phyloP scores from a whole-genome alignment of 2,113 vertebrate genomes.

The Charina bottae region DNA sequence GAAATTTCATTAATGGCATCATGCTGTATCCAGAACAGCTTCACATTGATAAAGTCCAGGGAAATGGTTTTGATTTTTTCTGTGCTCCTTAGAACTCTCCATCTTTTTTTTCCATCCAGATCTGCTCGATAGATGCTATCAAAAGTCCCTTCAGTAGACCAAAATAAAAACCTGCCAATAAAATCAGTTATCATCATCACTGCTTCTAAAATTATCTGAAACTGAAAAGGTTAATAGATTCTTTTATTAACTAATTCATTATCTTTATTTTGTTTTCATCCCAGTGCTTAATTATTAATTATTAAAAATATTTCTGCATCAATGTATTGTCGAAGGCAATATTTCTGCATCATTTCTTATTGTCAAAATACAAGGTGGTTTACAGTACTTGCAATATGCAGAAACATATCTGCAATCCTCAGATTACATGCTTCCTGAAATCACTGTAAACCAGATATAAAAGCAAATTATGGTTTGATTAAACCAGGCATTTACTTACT shows the following conservation, averaged over 20 bases:
- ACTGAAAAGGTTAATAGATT: neutral
- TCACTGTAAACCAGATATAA: neutral
- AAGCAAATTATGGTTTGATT: neutral
- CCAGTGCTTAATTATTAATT: neutral
- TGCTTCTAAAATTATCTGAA: neutral
- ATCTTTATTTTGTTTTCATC: neutral
- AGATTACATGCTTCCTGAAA: no score
- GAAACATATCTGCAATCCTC: neutral
- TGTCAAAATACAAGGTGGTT: neutral
- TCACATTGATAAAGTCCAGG: conserved; percentile 75
- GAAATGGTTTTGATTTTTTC: conserved; percentile 74
- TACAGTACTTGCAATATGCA: neutral
- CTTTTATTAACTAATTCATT: neutral
- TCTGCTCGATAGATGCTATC: conserved; percentile 78
- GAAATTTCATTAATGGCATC: conserved; percentile 54
- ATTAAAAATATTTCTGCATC: neutral
- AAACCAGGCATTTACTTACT: neutral
- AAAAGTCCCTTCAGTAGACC: conserved; percentile 79
- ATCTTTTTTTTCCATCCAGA: conserved; percentile 61
- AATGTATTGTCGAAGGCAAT: no score
- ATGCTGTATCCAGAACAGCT: conserved; percentile 86
- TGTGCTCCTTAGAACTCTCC: conserved; percentile 72
- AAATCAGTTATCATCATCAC: neutral
- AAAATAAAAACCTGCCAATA: conserved; percentile 85
- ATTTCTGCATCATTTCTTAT: neutral